phyloP scores from a whole-genome alignment of 2,797 vertebrate species.

The Onychomys leucogaster region DNA sequence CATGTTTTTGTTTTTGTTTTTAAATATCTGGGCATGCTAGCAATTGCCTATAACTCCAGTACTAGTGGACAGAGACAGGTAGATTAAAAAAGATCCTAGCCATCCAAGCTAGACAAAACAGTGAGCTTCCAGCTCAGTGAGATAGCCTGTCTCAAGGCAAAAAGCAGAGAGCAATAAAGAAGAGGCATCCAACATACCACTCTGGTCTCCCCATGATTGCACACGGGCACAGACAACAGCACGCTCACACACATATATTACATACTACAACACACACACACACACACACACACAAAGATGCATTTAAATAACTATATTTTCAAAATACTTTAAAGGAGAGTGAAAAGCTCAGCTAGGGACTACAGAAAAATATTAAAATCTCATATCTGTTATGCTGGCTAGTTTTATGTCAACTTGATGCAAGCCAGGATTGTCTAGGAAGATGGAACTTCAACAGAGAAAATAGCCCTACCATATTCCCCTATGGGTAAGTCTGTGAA shows the following conservation, averaged over 20 bases:
- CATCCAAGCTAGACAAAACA: neutral
- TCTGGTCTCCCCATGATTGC: neutral
- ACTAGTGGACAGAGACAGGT: neutral
- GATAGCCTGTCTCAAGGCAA: neutral
- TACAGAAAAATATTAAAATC: neutral
- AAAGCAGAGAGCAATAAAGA: neutral
- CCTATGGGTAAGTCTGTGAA: neutral
- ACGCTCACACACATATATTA: neutral
- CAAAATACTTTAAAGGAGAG: neutral
- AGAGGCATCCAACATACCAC: neutral
- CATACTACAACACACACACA: neutral
- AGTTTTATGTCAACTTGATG: neutral
- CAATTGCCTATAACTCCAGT: neutral
- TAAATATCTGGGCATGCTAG: neutral
- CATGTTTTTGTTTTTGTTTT: neutral
- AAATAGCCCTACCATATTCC: neutral
- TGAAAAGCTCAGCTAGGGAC: neutral
- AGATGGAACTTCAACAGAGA: neutral
- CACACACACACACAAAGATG: neutral
- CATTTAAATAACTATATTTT: neutral
- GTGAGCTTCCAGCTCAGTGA: neutral
- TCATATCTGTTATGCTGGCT: neutral
- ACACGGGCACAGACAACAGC: neutral
- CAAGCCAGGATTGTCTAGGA: neutral
- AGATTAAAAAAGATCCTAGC: neutral